Evolutionary conservation across 2,113 vertebrate species (phyloP).

Genomic region (Rana temporaria): DNA sequence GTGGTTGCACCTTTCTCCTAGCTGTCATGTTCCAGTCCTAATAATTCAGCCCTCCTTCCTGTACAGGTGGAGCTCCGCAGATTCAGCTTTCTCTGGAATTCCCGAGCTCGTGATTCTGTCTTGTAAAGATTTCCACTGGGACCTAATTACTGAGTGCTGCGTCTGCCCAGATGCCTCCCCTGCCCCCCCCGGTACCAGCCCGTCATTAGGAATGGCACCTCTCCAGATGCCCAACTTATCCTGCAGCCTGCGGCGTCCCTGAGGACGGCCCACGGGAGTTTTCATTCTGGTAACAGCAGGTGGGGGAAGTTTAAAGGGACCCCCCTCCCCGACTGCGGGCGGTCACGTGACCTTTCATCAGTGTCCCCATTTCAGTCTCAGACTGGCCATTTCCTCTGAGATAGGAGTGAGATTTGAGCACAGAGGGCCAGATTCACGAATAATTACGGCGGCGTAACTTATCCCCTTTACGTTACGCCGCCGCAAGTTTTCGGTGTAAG

Average conservation of each 20-base stretch:
- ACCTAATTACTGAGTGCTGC: constrained; percentile 26
- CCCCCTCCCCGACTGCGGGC: background rate
- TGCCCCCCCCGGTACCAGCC: background rate
- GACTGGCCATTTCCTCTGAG: too few relatives aligned
- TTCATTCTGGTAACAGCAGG: constrained; percentile 20
- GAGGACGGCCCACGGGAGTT: constrained; percentile 2
- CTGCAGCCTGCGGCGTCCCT: constrained; percentile 23
- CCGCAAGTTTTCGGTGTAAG: too few relatives aligned
- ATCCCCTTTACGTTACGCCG: too few relatives aligned
- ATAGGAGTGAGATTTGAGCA: too few relatives aligned
- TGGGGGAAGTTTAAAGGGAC: background rate
- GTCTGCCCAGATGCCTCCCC: background rate
- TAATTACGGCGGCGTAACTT: too few relatives aligned
- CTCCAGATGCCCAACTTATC: constrained; percentile 22
- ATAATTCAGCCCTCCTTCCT: too few relatives aligned
- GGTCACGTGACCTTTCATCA: too few relatives aligned
- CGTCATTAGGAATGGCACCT: constrained; percentile 24
- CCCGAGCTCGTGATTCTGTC: background rate
- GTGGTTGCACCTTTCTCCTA: too few relatives aligned
- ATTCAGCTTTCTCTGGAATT: background rate
- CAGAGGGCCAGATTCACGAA: too few relatives aligned
- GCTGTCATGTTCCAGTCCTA: too few relatives aligned
- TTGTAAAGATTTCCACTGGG: constrained; percentile 16
- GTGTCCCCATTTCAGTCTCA: too few relatives aligned
- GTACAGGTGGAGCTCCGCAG: too few relatives aligned